phyloP scores from a whole-genome alignment of 2,113 vertebrate species.

The Rhegmatorhina hoffmannsi region DNA sequence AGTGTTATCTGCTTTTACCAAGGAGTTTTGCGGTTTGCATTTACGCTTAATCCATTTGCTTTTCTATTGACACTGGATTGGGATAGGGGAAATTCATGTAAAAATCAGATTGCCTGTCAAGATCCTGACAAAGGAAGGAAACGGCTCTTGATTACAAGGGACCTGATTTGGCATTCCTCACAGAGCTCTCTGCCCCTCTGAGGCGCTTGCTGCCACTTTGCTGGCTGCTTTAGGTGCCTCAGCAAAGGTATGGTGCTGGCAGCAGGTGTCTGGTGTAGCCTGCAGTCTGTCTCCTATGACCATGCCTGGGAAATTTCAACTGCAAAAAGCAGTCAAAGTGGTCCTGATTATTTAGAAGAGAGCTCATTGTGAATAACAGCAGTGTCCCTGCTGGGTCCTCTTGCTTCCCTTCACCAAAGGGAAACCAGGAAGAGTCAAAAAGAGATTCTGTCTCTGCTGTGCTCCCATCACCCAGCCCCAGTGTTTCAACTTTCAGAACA shows the following conservation, averaged over 20 bases:
- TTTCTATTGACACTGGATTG: slow-evolving; percentile 56
- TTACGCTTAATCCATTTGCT: slow-evolving; percentile 30
- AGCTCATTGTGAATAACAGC: neutral
- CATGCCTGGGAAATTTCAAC: neutral
- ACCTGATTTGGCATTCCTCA: neutral
- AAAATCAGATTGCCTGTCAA: slow-evolving; percentile 21
- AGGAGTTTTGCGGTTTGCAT: slow-evolving; percentile 16
- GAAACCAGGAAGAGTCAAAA: neutral
- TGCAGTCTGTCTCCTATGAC: neutral
- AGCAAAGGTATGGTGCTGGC: neutral
- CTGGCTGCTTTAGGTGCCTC: neutral
- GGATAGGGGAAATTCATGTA: slow-evolving; percentile 30
- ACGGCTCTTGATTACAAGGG: neutral
- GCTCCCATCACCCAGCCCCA: neutral
- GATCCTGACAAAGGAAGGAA: slow-evolving; percentile 48
- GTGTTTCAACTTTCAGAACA: neutral
- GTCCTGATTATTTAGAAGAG: neutral
- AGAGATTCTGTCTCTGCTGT: neutral
- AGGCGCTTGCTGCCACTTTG: neutral
- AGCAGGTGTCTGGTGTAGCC: too few species aligned
- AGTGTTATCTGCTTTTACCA: slow-evolving; percentile 33
- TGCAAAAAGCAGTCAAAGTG: neutral
- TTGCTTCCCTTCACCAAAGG: neutral
- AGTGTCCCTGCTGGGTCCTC: too few species aligned
- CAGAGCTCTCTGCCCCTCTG: neutral